Percentiles rank a stretch among this genome's conserved stretches.
These are phyloP conservation scores for Melanotaenia duboulayi DNA, from an alignment of 2,113 vertebrate species.

Conservation along the genomic window DNA sequence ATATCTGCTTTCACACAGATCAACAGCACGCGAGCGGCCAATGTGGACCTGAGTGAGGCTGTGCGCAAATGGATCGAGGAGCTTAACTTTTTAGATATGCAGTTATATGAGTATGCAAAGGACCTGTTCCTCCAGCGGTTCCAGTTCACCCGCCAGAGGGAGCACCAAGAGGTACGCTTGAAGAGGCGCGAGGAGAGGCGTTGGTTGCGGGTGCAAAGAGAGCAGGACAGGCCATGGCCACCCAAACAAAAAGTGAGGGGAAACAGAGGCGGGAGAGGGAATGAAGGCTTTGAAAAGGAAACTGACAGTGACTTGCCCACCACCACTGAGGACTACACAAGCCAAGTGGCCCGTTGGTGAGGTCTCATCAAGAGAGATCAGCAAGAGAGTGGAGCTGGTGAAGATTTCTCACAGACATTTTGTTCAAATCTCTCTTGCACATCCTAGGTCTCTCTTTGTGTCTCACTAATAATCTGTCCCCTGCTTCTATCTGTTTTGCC, in stretches of 20 bases:
- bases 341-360: constrained; percentile 97
- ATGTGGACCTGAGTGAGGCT: constrained; percentile 89
- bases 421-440: constrained; percentile 37
- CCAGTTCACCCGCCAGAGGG: constrained; percentile 91
- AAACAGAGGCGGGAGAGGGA: constrained; percentile 57
- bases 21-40: constrained; percentile 94
- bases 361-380: constrained; percentile 27
- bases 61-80: constrained; percentile 90
- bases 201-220: constrained; percentile 85
- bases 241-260: constrained; percentile 69
- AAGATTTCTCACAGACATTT: constrained; percentile 40
- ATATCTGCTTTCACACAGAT: constrained; percentile 97
- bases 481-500: constrained; percentile 69
- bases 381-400: constrained; percentile 23
- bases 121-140: constrained; percentile 97
- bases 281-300: constrained; percentile 55
- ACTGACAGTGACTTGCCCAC: constrained; percentile 61
- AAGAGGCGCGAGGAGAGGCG: constrained; percentile 89
- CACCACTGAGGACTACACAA: constrained; percentile 96
- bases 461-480: constrained; percentile 59
- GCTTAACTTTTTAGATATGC: constrained; percentile 94
- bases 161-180: constrained; percentile 89
- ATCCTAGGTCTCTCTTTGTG: constrained; percentile 42
- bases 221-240: constrained; percentile 78
- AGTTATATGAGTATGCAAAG: constrained; percentile 93